Evolutionary conservation across 1,140 invertebrate species (phyloP).

Genomic region (Ceratoteleas bidentatus): DNA sequence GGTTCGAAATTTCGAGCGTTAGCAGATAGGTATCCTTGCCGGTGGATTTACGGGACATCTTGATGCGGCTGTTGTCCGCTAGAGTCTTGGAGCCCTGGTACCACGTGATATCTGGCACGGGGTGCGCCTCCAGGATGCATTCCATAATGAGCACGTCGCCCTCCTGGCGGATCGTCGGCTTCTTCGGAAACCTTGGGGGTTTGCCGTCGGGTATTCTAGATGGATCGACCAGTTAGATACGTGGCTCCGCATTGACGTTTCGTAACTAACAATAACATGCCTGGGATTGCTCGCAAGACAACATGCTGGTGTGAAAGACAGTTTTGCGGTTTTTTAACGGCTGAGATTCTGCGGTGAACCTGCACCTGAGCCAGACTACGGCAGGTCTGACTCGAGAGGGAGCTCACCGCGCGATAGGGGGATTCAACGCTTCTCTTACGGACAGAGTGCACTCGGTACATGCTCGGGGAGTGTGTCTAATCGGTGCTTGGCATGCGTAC

Average conservation of each 20-base stretch:
- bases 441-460: slow-evolving; percentile 15
- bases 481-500: slow-evolving; percentile 52
- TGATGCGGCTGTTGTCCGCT: too few species aligned
- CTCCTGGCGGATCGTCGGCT: slow-evolving; percentile 97
- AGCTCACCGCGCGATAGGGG: slow-evolving; percentile 31
- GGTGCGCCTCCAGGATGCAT: slow-evolving; percentile 96
- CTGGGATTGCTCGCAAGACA: slow-evolving; percentile 44
- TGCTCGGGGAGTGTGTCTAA: slow-evolving; percentile 40
- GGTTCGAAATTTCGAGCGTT: too few species aligned
- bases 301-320: slow-evolving; percentile 61
- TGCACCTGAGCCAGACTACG: slow-evolving; percentile 36
- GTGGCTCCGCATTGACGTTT: slow-evolving; percentile 40
- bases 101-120: too few species aligned
- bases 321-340: too few species aligned
- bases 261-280: slow-evolving; percentile 51
- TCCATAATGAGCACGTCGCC: slow-evolving; percentile 97
- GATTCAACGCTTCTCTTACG: slow-evolving; percentile 7
- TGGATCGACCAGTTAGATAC: slow-evolving; percentile 67
- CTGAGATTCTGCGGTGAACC: slow-evolving; percentile 48
- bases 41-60: too few species aligned
- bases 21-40: too few species aligned
- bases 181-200: slow-evolving; percentile 97
- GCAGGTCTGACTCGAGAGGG: slow-evolving; percentile 37
- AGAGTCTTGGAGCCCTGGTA: too few species aligned
- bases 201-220: slow-evolving; percentile 96